A percentile compares a stretch with the other conserved stretches of the same genome.
Evolutionary conservation across 2,888 invertebrate species (phyloP).

Genomic region (Noctua janthe): DNA sequence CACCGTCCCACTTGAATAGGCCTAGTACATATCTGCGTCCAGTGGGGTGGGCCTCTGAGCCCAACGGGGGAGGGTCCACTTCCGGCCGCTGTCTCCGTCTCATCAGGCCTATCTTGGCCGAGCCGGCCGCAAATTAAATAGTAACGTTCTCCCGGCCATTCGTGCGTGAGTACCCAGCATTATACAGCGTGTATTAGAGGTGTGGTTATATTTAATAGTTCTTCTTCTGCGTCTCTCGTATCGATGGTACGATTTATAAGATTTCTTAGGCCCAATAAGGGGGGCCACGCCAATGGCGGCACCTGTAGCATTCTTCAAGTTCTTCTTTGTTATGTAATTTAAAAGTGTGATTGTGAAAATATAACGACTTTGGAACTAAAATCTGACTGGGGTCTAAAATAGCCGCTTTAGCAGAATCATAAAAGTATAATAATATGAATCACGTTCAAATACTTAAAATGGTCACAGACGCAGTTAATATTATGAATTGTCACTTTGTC

Average conservation of each 20-base stretch:
- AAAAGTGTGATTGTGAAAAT: neutral
- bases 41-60: slow-evolving; percentile 68
- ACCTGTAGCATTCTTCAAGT: neutral
- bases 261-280: neutral
- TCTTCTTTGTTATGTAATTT: neutral
- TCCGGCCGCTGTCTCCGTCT: slow-evolving; percentile 89
- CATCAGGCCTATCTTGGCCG: slow-evolving; percentile 88
- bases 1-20: slow-evolving; percentile 82
- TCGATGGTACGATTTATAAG: neutral
- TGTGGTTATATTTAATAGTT: neutral
- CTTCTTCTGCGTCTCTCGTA: neutral
- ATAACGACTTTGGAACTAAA: too few relatives aligned
- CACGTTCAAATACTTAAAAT: too few relatives aligned
- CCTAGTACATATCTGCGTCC: slow-evolving; percentile 80
- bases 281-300: neutral
- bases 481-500: too few relatives aligned
- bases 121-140: slow-evolving; percentile 88
- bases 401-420: too few relatives aligned
- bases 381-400: too few relatives aligned
- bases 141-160: slow-evolving; percentile 76
- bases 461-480: too few relatives aligned
- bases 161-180: slow-evolving; percentile 65
- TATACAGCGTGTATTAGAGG: slow-evolving; percentile 21
- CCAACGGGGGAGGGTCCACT: slow-evolving; percentile 74
- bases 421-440: too few relatives aligned